Percentiles rank a stretch among this genome's conserved stretches.
Evolutionary conservation across 1,140 invertebrate species (phyloP).

Genomic region (Mycetomoellerius zeteki): DNA sequence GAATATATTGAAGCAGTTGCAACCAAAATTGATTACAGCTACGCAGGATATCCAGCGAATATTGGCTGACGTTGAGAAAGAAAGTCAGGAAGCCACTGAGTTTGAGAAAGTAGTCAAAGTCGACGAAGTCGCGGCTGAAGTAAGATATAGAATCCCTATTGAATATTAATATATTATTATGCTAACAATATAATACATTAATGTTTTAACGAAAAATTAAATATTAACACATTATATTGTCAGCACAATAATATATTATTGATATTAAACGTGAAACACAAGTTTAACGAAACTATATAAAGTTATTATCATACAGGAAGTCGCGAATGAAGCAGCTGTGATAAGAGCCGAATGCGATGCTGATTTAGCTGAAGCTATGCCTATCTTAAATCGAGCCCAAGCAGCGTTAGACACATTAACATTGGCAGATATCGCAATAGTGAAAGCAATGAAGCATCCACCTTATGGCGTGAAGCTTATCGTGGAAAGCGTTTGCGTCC

Average conservation of each 20-base stretch:
- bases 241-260: slow-evolving; percentile 11
- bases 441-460: slow-evolving; percentile 99
- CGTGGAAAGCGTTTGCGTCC: slow-evolving; percentile 98
- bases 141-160: slow-evolving; percentile 33
- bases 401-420: slow-evolving; percentile 97
- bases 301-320: slow-evolving; percentile 70
- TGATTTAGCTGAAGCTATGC: slow-evolving; percentile 97
- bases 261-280: not conserved
- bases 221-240: slow-evolving; percentile 1
- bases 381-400: slow-evolving; percentile 96
- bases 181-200: no score
- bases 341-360: slow-evolving; percentile 99
- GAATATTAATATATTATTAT: not conserved
- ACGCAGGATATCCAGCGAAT: slow-evolving; percentile 94
- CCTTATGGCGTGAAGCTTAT: slow-evolving; percentile 97
- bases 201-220: not conserved
- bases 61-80: slow-evolving; percentile 92
- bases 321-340: slow-evolving; percentile 91
- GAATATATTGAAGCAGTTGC: slow-evolving; percentile 93
- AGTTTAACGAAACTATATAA: slow-evolving; percentile 40
- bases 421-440: slow-evolving; percentile 96
- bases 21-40: slow-evolving; percentile 95
- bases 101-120: slow-evolving; percentile 90
- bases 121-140: slow-evolving; percentile 89
- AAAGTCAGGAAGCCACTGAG: slow-evolving; percentile 94